phyloP scores from a whole-genome alignment of 2,113 vertebrate genomes.

The Phyllopteryx taeniolatus region DNA sequence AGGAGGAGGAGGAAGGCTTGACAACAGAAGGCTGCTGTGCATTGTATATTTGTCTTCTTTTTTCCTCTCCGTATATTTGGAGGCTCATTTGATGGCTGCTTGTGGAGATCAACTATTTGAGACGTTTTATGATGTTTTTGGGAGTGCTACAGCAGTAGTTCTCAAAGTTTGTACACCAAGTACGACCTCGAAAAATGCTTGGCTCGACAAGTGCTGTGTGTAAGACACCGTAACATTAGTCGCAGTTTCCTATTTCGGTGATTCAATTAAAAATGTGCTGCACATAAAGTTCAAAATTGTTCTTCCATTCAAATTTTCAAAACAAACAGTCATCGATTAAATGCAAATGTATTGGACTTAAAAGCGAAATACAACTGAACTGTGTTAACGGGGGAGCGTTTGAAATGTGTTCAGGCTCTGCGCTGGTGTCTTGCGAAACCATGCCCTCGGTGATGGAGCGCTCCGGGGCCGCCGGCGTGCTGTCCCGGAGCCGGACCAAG shows the following conservation, averaged over 20 bases:
- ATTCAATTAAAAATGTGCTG: too few relatives aligned
- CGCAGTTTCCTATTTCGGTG: too few relatives aligned
- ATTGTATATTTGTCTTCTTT: neutral
- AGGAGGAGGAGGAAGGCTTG: neutral
- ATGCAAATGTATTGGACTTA: neutral
- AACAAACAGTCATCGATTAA: neutral
- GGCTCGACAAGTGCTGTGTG: too few relatives aligned
- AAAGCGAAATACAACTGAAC: neutral
- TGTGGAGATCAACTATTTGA: too few relatives aligned
- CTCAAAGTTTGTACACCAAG: too few relatives aligned
- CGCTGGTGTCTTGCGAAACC: slow-evolving; percentile 42
- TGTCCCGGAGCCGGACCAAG: slow-evolving; percentile 87
- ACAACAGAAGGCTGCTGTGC: neutral
- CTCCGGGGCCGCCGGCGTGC: slow-evolving; percentile 79
- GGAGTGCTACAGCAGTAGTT: too few relatives aligned
- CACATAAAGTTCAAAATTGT: too few relatives aligned
- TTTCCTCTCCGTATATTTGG: neutral
- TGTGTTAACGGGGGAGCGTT: neutral
- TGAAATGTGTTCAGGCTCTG: slow-evolving; percentile 3
- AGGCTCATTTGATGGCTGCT: neutral
- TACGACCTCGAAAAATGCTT: too few relatives aligned
- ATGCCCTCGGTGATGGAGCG: slow-evolving; percentile 91
- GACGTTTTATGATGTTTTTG: too few relatives aligned
- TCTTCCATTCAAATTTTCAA: too few relatives aligned
- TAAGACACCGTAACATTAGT: too few relatives aligned